Percentiles rank a stretch among this genome's conserved stretches.
These are phyloP conservation scores for Cyrtonyx montezumae DNA, from an alignment of 2,113 vertebrate species.

Conservation along the genomic window DNA sequence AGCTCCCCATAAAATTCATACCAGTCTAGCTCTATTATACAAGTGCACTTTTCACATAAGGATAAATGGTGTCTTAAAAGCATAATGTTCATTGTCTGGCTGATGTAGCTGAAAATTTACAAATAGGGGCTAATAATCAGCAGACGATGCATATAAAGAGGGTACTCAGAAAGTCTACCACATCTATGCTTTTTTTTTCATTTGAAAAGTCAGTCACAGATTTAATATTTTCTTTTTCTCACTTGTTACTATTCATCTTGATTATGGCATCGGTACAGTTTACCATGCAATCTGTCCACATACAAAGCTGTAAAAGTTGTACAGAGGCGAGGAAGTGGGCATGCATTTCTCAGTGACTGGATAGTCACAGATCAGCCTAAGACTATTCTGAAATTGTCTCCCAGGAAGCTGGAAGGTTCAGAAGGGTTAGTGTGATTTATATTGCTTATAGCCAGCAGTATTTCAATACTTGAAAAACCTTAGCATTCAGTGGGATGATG, in stretches of 20 bases:
- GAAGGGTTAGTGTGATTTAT: background rate
- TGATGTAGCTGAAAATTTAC: background rate
- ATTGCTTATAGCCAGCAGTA: background rate
- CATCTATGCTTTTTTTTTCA: background rate
- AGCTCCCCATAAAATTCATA: background rate
- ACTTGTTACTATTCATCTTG: background rate
- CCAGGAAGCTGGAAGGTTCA: background rate
- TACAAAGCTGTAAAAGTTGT: background rate
- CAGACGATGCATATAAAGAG: rapidly evolving
- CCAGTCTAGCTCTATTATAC: background rate
- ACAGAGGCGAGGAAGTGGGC: background rate
- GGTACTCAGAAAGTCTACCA: background rate
- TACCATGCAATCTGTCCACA: background rate
- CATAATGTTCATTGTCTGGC: background rate
- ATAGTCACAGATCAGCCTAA: background rate
- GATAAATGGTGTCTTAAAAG: background rate
- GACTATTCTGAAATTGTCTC: background rate
- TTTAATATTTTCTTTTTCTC: background rate
- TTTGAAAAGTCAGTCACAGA: background rate
- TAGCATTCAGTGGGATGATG: background rate
- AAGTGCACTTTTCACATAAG: background rate
- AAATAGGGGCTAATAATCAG: background rate
- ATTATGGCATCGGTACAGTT: background rate
- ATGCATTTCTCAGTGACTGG: background rate
- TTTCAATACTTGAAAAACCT: background rate